These are phyloP conservation scores for Venturia canescens DNA, from an alignment of 1,140 invertebrate species.

Conservation along the genomic window DNA sequence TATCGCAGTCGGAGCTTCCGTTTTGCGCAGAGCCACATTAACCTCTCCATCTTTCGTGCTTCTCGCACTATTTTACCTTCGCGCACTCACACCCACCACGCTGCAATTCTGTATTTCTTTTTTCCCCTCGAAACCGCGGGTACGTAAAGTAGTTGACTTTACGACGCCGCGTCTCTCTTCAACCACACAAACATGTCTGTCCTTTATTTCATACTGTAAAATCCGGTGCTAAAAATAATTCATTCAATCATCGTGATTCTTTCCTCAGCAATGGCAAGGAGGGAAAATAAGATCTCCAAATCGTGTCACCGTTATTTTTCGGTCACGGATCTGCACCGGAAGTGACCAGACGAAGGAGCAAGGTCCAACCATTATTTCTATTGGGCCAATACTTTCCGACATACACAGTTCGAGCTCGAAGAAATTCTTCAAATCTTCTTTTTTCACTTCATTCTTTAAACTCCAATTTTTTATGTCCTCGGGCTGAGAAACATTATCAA, in stretches of 20 bases:
- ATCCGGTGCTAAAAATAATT: constrained; percentile 6
- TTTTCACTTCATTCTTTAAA: no score
- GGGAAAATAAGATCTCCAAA: no score
- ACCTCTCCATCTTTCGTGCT: neutral
- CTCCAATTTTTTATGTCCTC: no score
- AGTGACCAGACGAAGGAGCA: no score
- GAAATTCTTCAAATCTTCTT: no score
- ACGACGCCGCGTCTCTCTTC: constrained; percentile 65
- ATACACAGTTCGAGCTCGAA: no score
- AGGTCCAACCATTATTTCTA: no score
- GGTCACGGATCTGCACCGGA: no score
- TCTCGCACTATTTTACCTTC: neutral
- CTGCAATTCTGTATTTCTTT: constrained; percentile 8
- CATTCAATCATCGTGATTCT: constrained; percentile 15
- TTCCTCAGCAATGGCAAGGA: no score
- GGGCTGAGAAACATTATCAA: no score
- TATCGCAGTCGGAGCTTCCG: constrained; percentile 75
- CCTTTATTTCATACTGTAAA: neutral
- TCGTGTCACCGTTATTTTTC: no score
- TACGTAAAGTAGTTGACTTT: constrained; percentile 73
- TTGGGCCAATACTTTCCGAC: no score
- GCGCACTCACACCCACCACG: constrained; percentile 8
- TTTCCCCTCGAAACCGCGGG: constrained; percentile 54
- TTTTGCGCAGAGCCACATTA: constrained; percentile 56
- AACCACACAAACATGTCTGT: constrained; percentile 34